Evolutionary conservation across 2,113 vertebrate species (phyloP), one percentile per base, ranked within the genome.

Genomic region (Calypte anna): DNA sequence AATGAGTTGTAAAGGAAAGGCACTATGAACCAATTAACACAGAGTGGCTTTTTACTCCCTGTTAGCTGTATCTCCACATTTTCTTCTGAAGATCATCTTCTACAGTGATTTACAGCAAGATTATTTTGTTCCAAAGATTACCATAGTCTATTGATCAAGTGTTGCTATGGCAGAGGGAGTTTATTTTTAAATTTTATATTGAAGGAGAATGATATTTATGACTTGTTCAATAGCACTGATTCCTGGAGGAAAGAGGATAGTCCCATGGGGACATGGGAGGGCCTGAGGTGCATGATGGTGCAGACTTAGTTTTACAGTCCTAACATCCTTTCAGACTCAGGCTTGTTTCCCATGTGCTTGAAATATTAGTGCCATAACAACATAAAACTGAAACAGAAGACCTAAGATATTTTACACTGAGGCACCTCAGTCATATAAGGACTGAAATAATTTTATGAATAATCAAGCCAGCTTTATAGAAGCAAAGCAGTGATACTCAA

Each of bases 241-340:
- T 43, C 48, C 4, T 36, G 55, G 24, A 88, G 10, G 69, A 86
- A 86, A 58, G 48, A 72, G 31, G 36, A 86, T 68, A 74, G 59
- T n/a, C 25, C 66, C 61, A 8, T 0, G 3, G 43, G 25, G 1
- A 58, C 14, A n/a, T 2, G 7, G 27, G 16, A 77, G 40, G 14
- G 51, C 48, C 38, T 63, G 55, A 80, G 23, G 7, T 40, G 7
- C 30, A 18, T 5, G 2, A 36, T 6, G 5, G 53, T 72, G 22
- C 33, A 67, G 53, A 40, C 53, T 76, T 10, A 1, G 2, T 70
- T 82, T 61, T 59, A 67, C 27, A 93, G 31, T 30, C 30, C 33
- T 61, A 53, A 30, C 16, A 21, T 18, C 16, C 43, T 76, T 70
- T 72, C 51, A 86, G 38, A 50, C 7, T 54, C 0, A 2, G n/a